These are phyloP conservation scores for Zaprionus ornatus DNA, from an alignment of 1,140 invertebrate species.

Conservation along the genomic window DNA sequence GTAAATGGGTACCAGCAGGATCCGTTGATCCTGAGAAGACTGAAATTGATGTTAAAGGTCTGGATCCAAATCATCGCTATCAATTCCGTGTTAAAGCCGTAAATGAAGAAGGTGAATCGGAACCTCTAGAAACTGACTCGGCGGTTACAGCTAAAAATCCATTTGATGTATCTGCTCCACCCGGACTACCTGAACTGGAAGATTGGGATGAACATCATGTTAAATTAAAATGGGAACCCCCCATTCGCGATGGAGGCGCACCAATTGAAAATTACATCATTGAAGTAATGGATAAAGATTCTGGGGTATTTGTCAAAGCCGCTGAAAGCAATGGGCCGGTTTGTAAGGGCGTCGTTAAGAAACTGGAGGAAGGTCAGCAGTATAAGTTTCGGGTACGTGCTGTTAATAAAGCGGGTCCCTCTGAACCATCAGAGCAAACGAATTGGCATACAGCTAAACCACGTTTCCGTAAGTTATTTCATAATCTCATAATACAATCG, in stretches of 20 bases:
- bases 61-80: conserved; percentile 96
- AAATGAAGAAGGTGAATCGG: conserved; percentile 98
- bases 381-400: conserved; percentile 98
- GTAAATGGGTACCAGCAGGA: conserved; percentile 94
- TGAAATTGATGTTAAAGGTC: conserved; percentile 93
- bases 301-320: conserved; percentile 87
- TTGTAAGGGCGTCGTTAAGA: conserved; percentile 93
- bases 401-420: conserved; percentile 97
- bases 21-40: conserved; percentile 94
- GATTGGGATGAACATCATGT: conserved; percentile 97
- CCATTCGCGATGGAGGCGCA: conserved; percentile 97
- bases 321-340: conserved; percentile 91
- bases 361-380: conserved; percentile 96
- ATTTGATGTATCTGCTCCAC: conserved; percentile 94
- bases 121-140: conserved; percentile 94
- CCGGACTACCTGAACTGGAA: conserved; percentile 95
- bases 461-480: conserved; percentile 90
- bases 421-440: conserved; percentile 97
- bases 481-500: neutral
- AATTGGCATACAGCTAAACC: conserved; percentile 98
- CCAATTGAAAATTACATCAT: conserved; percentile 98
- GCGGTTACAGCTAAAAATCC: conserved; percentile 97
- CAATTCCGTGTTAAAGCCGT: conserved; percentile 97
- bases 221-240: conserved; percentile 98
- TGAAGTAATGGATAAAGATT: conserved; percentile 86